Percentiles rank a stretch among this genome's conserved stretches.
Conservation (phyloP, 2,888 invertebrate genomes). For the Cheilosia vernalis region DNA sequence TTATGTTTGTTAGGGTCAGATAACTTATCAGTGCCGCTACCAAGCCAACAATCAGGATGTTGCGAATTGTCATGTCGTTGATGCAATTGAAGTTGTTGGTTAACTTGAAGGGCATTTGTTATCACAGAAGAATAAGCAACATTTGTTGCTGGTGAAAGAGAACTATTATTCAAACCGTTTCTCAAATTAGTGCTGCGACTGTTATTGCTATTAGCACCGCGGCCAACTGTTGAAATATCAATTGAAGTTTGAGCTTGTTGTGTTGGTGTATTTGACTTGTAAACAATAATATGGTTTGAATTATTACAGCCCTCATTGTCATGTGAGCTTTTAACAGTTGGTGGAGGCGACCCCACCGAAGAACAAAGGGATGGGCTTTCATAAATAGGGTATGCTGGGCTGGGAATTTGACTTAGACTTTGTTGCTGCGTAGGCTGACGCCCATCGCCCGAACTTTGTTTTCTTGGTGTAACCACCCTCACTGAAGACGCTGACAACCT, state of each 20-base stretch:
- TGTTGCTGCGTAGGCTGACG: constrained; percentile 77
- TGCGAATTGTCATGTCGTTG: constrained; percentile 75
- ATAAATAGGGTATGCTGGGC: constrained; percentile 93
- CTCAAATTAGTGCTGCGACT: constrained; percentile 78
- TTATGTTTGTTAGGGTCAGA: constrained; percentile 55
- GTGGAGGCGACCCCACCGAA: constrained; percentile 80
- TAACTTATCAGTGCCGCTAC: constrained; percentile 35
- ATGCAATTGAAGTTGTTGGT: constrained; percentile 83
- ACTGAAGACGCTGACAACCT: constrained; percentile 52
- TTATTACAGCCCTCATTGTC: constrained; percentile 76
- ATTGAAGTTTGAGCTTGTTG: constrained; percentile 69
- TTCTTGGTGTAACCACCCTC: constrained; percentile 72
- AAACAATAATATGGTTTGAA: constrained; percentile 81
- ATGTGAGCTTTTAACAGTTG: constrained; percentile 79
- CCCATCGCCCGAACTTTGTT: constrained; percentile 50
- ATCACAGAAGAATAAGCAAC: constrained; percentile 94
- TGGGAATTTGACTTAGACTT: constrained; percentile 86
- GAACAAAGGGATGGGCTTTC: constrained; percentile 87
- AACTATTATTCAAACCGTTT: constrained; percentile 74
- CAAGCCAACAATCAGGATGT: constrained; percentile 61
- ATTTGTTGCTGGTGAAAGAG: constrained; percentile 82
- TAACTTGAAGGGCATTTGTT: constrained; percentile 85
- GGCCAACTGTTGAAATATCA: constrained; percentile 42
- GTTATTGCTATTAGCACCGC: constrained; percentile 77
- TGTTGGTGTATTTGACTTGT: constrained; percentile 78